Conservation (phyloP, 2,113 vertebrate species). For the Tachycineta bicolor region DNA sequence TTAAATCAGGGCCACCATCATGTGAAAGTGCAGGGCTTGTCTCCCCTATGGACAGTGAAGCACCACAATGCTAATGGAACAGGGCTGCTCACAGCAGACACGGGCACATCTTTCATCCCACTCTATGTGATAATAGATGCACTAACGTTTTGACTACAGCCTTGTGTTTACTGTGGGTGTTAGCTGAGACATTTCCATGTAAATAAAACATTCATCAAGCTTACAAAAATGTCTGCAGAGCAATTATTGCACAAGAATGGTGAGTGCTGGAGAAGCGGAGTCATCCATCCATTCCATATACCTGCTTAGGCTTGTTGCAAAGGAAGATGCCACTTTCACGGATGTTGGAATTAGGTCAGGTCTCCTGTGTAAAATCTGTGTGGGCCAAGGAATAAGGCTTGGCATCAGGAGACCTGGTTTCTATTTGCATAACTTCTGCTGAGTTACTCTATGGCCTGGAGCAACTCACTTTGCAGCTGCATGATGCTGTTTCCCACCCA, state of each 20-base stretch:
- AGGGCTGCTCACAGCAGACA: background rate
- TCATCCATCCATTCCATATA: background rate
- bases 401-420: constrained; percentile 36
- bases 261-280: background rate
- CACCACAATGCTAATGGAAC: background rate
- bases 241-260: constrained; percentile 48
- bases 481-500: constrained; percentile 22
- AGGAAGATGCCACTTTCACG: background rate
- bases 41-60: background rate
- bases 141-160: constrained; percentile 53
- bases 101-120: constrained; percentile 27
- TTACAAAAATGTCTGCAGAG: constrained; percentile 30
- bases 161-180: constrained; percentile 59
- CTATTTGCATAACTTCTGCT: constrained; percentile 52
- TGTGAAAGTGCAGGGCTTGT: background rate
- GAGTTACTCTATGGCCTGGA: constrained; percentile 46
- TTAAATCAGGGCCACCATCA: background rate
- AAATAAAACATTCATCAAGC: constrained; percentile 60
- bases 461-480: constrained; percentile 45
- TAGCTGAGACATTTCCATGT: constrained; percentile 58
- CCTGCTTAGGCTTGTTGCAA: constrained; percentile 23
- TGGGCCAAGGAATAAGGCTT: constrained; percentile 45
- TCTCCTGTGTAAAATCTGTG: constrained; percentile 19
- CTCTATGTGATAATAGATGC: constrained; percentile 57
- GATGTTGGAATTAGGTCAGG: constrained; percentile 39